Percentiles rank a stretch among this genome's conserved stretches.
Evolutionary conservation across 2,797 vertebrate genomes (phyloP).

Genomic region (Hydrophis major): DNA sequence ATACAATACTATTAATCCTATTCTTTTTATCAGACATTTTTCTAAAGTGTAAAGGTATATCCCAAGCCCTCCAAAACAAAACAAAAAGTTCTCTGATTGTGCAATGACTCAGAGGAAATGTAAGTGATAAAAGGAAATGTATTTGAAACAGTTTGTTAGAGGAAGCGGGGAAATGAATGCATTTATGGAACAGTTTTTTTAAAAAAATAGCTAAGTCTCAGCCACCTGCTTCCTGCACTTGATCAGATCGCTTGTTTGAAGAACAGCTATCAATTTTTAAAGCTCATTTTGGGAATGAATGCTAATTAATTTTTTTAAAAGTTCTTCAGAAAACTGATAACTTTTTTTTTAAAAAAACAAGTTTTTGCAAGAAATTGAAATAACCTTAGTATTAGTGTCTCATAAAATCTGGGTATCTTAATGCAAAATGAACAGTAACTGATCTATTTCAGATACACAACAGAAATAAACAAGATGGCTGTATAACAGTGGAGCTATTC

Average conservation of each 20-base stretch:
- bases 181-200: slow-evolving; percentile 30
- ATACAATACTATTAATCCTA: not conserved
- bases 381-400: not conserved
- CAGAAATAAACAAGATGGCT: not conserved
- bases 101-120: slow-evolving; percentile 64
- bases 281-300: slow-evolving; percentile 11
- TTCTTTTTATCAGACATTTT: not conserved
- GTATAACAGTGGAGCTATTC: not conserved
- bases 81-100: slow-evolving; percentile 60
- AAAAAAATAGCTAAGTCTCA: slow-evolving; percentile 37
- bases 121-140: slow-evolving; percentile 67
- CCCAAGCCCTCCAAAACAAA: not conserved
- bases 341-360: not conserved
- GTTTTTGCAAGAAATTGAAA: not conserved
- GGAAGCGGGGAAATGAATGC: slow-evolving; percentile 50
- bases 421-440: not conserved
- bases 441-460: not conserved
- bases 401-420: not conserved
- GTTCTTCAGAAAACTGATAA: not conserved
- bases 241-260: slow-evolving; percentile 7
- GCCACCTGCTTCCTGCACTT: slow-evolving; percentile 26
- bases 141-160: slow-evolving; percentile 55
- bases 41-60: not conserved
- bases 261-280: not conserved
- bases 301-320: not conserved